A percentile compares a stretch with the other conserved stretches of the same genome.
These are phyloP conservation scores for Triplophysa siluroides DNA, from an alignment of 2,113 vertebrate genomes.

Conservation along the genomic window DNA sequence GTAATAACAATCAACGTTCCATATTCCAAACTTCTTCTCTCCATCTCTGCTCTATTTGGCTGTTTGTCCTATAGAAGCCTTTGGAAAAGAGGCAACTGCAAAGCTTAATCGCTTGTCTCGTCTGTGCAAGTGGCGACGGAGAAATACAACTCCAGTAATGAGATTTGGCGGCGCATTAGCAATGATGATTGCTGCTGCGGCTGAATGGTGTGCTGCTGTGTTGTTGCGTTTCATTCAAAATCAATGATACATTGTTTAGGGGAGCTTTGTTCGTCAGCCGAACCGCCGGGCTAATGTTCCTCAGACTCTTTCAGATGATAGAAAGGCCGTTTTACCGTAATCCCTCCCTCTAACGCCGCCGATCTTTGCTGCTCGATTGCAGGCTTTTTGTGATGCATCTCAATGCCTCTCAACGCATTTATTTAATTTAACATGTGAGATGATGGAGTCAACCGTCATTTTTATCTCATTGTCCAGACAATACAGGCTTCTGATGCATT, in stretches of 20 bases:
- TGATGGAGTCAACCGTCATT: slow-evolving; percentile 30
- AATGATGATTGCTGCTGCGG: slow-evolving; percentile 46
- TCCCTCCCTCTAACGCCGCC: slow-evolving; percentile 35
- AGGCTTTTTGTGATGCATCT: background rate
- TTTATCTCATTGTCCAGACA: slow-evolving; percentile 22
- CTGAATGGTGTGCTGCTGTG: slow-evolving; percentile 52
- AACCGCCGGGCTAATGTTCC: slow-evolving; percentile 45
- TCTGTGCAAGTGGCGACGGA: slow-evolving; percentile 29
- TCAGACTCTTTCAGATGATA: slow-evolving; percentile 31
- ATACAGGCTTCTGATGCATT: background rate
- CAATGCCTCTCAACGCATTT: slow-evolving; percentile 33
- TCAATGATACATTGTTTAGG: slow-evolving; percentile 53
- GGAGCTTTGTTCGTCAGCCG: slow-evolving; percentile 50
- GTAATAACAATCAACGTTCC: slow-evolving; percentile 57
- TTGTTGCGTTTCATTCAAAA: slow-evolving; percentile 51
- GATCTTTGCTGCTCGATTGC: slow-evolving; percentile 43
- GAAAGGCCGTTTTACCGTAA: slow-evolving; percentile 24
- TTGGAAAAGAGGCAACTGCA: slow-evolving; percentile 27
- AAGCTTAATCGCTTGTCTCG: slow-evolving; percentile 48
- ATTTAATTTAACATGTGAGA: slow-evolving; percentile 46
- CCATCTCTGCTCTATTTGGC: slow-evolving; percentile 29
- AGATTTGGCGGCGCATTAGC: slow-evolving; percentile 55
- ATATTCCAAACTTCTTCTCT: slow-evolving; percentile 35
- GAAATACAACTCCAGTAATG: slow-evolving; percentile 54
- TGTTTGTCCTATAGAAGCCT: slow-evolving; percentile 19